These are phyloP conservation scores for Hydrolagus affinis DNA, from an alignment of 2,113 vertebrate species.

Conservation along the genomic window DNA sequence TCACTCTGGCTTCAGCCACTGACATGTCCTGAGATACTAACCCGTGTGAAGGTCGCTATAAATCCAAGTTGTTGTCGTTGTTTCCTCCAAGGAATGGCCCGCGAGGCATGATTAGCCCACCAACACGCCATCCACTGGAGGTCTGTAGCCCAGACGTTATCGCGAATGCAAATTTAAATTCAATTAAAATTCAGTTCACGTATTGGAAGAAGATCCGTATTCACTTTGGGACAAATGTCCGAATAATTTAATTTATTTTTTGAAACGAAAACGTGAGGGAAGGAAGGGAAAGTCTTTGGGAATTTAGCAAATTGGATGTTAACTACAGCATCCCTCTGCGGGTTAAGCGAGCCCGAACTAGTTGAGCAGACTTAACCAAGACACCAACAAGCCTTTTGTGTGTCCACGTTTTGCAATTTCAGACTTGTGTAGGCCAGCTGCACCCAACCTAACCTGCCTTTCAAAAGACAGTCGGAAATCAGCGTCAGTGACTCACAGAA, in stretches of 20 bases:
- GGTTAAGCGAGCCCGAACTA: constrained; percentile 1
- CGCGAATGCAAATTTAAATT: too few species aligned
- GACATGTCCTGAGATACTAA: too few species aligned
- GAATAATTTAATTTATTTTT: background rate
- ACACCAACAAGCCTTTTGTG: background rate
- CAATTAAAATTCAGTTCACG: too few species aligned
- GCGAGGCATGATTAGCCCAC: too few species aligned
- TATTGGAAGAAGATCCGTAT: background rate
- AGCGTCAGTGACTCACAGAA: background rate
- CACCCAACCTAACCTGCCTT: background rate
- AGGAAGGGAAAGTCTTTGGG: background rate
- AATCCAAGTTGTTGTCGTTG: too few species aligned
- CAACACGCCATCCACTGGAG: too few species aligned
- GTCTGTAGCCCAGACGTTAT: too few species aligned
- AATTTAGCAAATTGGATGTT: background rate
- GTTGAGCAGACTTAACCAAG: background rate
- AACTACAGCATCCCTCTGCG: background rate
- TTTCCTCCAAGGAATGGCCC: too few species aligned
- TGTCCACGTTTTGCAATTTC: constrained; percentile 3
- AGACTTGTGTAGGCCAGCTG: background rate
- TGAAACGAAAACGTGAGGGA: background rate
- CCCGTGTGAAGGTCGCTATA: too few species aligned
- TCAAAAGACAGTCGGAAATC: background rate
- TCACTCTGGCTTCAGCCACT: too few species aligned
- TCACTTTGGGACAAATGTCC: background rate